Percentiles rank a stretch among this genome's conserved stretches.
Conservation (phyloP, 2,113 vertebrate species). For the Sialia sialis region DNA sequence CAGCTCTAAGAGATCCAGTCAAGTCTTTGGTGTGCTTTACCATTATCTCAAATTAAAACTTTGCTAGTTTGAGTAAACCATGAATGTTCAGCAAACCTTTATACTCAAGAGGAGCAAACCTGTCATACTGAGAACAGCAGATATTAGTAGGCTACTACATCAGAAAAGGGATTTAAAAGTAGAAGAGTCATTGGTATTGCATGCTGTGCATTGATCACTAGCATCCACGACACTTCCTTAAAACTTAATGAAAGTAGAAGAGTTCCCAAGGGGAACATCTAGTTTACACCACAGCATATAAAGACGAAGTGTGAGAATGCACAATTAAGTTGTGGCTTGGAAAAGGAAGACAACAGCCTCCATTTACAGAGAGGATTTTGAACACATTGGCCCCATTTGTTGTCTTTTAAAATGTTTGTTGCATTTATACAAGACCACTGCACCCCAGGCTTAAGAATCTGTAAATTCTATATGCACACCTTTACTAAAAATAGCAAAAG, state of each 20-base stretch:
- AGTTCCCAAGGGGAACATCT: neutral
- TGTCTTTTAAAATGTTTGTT: neutral
- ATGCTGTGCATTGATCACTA: neutral
- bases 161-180: slow-evolving; percentile 36
- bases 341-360: neutral
- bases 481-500: neutral
- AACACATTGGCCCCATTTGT: neutral
- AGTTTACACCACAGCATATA: neutral
- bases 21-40: neutral
- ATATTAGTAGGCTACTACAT: slow-evolving; percentile 14
- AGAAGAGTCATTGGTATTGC: neutral
- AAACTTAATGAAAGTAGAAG: neutral
- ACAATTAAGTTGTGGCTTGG: neutral
- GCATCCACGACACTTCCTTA: neutral
- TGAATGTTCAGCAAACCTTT: slow-evolving; percentile 43
- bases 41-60: neutral
- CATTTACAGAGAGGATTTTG: neutral
- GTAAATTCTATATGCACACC: neutral
- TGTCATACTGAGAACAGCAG: slow-evolving; percentile 39
- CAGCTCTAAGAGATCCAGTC: neutral
- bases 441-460: neutral
- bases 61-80: slow-evolving; percentile 7
- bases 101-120: slow-evolving; percentile 18
- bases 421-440: neutral
- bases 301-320: neutral